Percentiles rank a stretch among this genome's conserved stretches.
Conservation (phyloP, 2,888 invertebrate species). For the Meghimatium bilineatum region DNA sequence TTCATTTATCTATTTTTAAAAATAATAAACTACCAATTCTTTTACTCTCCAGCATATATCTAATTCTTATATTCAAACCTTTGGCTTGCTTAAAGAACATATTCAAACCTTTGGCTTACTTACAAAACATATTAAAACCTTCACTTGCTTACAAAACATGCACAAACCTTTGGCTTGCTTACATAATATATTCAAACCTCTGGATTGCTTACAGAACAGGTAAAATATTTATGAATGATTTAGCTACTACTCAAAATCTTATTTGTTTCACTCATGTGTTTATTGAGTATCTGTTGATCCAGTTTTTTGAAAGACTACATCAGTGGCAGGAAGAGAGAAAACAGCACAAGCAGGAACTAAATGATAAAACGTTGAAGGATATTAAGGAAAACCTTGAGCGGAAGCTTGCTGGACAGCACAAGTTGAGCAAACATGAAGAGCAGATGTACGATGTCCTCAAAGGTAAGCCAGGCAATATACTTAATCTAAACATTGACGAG, state of each 20-base stretch:
- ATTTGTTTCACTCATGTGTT: neutral
- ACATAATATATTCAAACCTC: too few relatives aligned
- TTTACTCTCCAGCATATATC: neutral
- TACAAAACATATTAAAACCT: too few relatives aligned
- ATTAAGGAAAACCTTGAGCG: conserved; percentile 70
- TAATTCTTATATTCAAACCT: neutral
- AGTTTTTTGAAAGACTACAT: conserved; percentile 73
- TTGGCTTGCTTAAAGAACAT: neutral
- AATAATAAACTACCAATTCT: too few relatives aligned
- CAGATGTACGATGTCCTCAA: conserved; percentile 69
- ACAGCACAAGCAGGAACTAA: conserved; percentile 68
- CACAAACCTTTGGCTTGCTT: neutral
- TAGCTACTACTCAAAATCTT: neutral
- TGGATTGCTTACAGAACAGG: neutral
- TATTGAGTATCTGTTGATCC: conserved; percentile 6
- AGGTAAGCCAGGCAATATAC: conserved; percentile 53
- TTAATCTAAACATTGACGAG: neutral
- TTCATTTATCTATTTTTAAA: too few relatives aligned
- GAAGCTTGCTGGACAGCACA: conserved; percentile 73
- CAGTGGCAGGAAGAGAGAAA: conserved; percentile 71
- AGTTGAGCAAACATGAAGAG: conserved; percentile 67
- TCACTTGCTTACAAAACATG: neutral
- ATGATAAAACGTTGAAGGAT: conserved; percentile 66
- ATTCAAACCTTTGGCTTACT: neutral
- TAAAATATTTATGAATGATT: neutral